Conservation (phyloP, 2,797 vertebrate species). For the Sphenopsis melanotis region DNA sequence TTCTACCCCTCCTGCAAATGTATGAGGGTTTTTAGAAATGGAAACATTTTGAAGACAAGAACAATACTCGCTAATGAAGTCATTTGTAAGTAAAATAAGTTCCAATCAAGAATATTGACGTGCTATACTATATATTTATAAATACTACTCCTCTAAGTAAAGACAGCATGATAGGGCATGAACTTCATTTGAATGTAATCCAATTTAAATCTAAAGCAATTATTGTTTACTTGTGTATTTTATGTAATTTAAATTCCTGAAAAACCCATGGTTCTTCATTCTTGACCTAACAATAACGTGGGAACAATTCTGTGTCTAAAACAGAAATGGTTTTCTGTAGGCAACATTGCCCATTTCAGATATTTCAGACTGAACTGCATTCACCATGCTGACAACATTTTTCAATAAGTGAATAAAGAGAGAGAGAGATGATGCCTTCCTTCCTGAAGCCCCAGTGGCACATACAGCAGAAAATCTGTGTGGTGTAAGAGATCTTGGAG, state of each 20-base stretch:
- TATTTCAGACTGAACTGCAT: neutral
- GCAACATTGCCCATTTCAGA: neutral
- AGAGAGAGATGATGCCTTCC: neutral
- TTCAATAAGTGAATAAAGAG: neutral
- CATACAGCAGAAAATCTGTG: neutral
- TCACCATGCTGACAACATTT: neutral
- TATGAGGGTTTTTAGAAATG: neutral
- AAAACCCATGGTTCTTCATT: neutral
- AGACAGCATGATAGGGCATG: neutral
- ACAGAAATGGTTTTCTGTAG: neutral
- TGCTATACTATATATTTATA: neutral
- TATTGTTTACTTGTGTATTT: neutral
- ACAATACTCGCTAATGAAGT: conserved; percentile 4
- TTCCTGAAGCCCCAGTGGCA: neutral
- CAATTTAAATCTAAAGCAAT: conserved; percentile 18
- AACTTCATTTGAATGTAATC: neutral
- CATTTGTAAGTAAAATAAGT: neutral
- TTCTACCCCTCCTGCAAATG: neutral
- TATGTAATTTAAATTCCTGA: neutral
- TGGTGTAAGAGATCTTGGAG: neutral
- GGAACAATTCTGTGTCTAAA: neutral
- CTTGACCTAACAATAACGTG: neutral
- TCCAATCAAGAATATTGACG: neutral
- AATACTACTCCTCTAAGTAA: neutral
- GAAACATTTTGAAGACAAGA: neutral